phyloP scores from a whole-genome alignment of 2,113 vertebrate genomes.

The Hippocampus comes region DNA sequence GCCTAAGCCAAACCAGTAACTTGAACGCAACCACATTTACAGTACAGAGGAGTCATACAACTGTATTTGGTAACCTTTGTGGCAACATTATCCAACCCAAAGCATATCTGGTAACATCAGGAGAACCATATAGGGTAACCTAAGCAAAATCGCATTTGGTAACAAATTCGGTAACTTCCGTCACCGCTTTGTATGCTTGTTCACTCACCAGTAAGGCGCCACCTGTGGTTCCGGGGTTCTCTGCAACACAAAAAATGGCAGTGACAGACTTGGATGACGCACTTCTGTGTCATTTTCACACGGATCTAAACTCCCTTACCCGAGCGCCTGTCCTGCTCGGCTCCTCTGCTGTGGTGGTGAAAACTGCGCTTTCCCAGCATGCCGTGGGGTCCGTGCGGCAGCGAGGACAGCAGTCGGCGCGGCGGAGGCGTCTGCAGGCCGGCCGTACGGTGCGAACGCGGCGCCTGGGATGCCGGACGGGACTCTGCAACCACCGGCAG shows the following conservation, averaged over 20 bases:
- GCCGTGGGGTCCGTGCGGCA: conserved; percentile 85
- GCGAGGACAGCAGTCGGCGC: conserved; percentile 83
- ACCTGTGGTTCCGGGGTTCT: conserved; percentile 75
- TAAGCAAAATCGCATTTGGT: not conserved
- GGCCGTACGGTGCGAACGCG: conserved; percentile 82
- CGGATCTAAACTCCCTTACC: conserved; percentile 32
- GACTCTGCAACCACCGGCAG: conserved; percentile 76
- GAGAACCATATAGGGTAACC: not conserved
- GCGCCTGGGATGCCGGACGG: conserved; percentile 80
- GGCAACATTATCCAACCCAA: too few species aligned
- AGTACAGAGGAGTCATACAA: too few species aligned
- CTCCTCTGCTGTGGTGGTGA: conserved; percentile 89
- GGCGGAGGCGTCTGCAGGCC: conserved; percentile 85
- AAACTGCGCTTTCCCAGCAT: conserved; percentile 96
- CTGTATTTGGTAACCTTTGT: too few species aligned
- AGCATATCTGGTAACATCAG: not conserved
- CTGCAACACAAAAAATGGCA: conserved; percentile 68
- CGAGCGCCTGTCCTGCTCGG: conserved; percentile 76
- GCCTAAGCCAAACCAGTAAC: too few species aligned
- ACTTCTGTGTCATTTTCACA: not conserved
- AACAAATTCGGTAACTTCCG: not conserved
- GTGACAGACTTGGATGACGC: conserved; percentile 10
- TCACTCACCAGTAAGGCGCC: conserved; percentile 79
- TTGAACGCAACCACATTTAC: too few species aligned
- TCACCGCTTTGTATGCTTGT: not conserved